These are phyloP conservation scores for Cydia pomonella DNA, from an alignment of 1,140 invertebrate species.

Conservation along the genomic window DNA sequence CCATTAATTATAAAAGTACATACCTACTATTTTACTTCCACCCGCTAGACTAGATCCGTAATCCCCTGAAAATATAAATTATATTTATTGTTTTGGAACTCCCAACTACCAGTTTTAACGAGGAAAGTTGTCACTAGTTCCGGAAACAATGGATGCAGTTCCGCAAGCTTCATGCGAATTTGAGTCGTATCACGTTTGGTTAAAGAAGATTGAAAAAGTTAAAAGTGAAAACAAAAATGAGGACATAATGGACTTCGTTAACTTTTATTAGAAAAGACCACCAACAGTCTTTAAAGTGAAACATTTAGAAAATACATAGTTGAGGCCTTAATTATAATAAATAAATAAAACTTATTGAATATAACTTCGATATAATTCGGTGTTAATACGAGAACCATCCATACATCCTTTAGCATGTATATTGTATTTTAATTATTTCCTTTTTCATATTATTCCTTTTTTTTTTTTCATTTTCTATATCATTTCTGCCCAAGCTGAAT, in stretches of 20 bases:
- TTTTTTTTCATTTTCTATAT: no score
- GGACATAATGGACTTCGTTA: background rate
- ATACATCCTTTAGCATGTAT: no score
- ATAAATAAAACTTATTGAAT: no score
- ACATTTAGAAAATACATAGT: no score
- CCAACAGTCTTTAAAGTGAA: background rate
- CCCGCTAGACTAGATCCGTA: background rate
- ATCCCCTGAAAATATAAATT: conserved; percentile 18
- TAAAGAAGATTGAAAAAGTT: background rate
- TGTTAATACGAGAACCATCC: no score
- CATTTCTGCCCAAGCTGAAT: no score
- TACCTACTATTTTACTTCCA: background rate
- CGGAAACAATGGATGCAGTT: background rate
- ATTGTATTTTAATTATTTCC: no score
- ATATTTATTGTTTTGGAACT: conserved; percentile 15
- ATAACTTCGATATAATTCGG: no score
- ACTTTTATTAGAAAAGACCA: background rate
- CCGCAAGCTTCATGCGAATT: background rate
- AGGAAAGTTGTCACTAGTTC: background rate
- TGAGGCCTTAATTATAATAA: no score
- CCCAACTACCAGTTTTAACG: background rate
- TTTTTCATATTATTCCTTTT: no score
- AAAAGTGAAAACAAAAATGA: conserved; percentile 8
- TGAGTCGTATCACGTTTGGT: background rate
- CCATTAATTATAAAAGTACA: background rate